phyloP scores from a whole-genome alignment of 2,797 vertebrate genomes.

The Rousettus madagascariensis region DNA sequence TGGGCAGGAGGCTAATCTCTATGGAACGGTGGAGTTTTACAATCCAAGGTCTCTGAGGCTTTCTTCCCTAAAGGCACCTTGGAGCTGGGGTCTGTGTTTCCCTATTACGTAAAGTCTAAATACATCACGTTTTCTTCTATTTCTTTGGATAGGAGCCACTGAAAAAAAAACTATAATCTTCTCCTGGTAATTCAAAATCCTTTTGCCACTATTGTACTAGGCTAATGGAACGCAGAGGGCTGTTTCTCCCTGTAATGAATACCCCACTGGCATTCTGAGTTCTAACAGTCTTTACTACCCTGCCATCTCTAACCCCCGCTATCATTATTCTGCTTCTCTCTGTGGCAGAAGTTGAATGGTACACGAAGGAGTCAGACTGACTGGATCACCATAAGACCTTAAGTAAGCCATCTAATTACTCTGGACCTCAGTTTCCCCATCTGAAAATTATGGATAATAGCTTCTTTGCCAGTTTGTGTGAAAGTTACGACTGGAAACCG shows the following conservation, averaged over 20 bases:
- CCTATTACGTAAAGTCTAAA: not conserved
- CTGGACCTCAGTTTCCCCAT: not conserved
- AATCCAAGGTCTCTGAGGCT: not conserved
- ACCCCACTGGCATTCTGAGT: not conserved
- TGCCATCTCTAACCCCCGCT: not conserved
- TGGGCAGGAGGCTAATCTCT: not conserved
- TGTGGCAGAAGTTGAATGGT: too few relatives aligned
- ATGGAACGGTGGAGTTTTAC: not conserved
- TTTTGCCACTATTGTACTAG: not conserved
- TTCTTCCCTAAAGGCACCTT: not conserved
- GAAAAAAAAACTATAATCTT: not conserved
- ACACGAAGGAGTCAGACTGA: not conserved
- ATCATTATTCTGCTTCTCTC: not conserved
- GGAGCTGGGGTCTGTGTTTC: not conserved
- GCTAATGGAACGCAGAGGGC: not conserved
- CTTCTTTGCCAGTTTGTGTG: not conserved
- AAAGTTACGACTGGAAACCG: not conserved
- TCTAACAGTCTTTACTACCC: not conserved
- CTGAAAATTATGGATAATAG: not conserved
- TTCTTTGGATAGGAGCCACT: not conserved
- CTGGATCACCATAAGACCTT: not conserved
- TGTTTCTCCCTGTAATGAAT: not conserved
- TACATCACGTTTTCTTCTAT: not conserved
- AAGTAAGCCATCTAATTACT: not conserved
- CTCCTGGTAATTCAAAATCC: not conserved